Percentiles rank a stretch among this genome's conserved stretches.
These are phyloP conservation scores for Belgica antarctica DNA, from an alignment of 2,888 invertebrate species.

Conservation along the genomic window DNA sequence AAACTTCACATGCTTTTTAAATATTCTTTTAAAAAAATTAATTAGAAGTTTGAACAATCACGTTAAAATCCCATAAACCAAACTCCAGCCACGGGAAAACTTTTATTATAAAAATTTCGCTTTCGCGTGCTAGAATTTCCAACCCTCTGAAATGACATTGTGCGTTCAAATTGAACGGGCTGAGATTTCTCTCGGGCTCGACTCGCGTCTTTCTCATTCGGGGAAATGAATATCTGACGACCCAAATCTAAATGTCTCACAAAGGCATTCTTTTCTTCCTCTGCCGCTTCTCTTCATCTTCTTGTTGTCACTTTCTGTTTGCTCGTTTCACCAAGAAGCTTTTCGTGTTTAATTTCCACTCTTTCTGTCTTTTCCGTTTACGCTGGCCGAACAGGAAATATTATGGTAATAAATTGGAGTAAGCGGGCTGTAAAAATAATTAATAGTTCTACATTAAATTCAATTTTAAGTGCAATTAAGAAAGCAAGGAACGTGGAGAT, in stretches of 20 bases:
- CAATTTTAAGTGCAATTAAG: constrained; percentile 30
- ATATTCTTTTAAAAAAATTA: too few relatives aligned
- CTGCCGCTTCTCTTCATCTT: not conserved
- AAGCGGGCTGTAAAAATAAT: constrained; percentile 7
- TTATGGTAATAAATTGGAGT: not conserved
- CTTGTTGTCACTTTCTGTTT: not conserved
- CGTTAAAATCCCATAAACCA: too few relatives aligned
- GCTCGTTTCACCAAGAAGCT: not conserved
- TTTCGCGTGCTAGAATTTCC: constrained; percentile 12
- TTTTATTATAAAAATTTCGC: constrained; percentile 26
- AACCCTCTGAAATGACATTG: constrained; percentile 20
- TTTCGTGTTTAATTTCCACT: constrained; percentile 4
- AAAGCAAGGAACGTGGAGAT: not conserved
- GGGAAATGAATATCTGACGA: not conserved
- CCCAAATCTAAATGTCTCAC: constrained; percentile 33
- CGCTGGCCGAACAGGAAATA: constrained; percentile 15
- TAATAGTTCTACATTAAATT: constrained; percentile 34
- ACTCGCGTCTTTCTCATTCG: not conserved
- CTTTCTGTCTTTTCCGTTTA: not conserved
- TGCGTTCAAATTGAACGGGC: not conserved
- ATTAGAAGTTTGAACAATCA: too few relatives aligned
- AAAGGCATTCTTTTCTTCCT: not conserved
- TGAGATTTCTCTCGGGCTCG: constrained; percentile 10
- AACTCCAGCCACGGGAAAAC: too few relatives aligned
- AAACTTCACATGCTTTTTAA: too few relatives aligned